Base-by-base conservation (phyloP, 2,888 invertebrate species). In the Tetanocera ferruginea region DNA sequence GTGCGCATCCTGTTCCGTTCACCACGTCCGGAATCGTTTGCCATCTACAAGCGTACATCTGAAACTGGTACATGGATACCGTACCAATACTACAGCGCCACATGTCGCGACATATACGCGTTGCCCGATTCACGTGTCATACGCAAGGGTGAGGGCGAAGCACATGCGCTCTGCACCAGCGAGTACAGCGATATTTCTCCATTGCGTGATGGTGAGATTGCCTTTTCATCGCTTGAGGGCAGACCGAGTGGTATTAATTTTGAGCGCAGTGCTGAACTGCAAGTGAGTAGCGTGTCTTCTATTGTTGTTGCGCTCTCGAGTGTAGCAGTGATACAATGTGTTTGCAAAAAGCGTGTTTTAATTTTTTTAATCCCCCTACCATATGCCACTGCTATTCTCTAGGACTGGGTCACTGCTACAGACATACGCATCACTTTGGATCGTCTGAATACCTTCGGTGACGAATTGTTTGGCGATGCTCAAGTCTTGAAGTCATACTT, bases 111-210 rank as follows among this genome's bases (percentile, higher is more conserved):
- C 80, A 98, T 97, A 0, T 99, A 98, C 88, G 94, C 94, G 0
- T 90, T 97, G 67, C 94, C 95, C 2, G 97, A 98, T 83, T 93
- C 93, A 37, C 92, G 93, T 67, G 92, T 92, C 11, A 92, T 93
- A 0, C 93, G 95, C 75, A 91, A 94, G 4, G 94, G 94, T 0
- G 94, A 94, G 37, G 93, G 94, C 64, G 98, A 99, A 89, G 97
- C 97, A 0, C 92, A 95, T 79, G 97, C 99, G 0, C 92, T 99
- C n/a, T 99, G 99, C 88, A 98, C 97, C n/a, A 96, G 97, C 80
- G 98, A 98, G 87, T 99, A 96, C 90, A 98, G 98, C 5, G 99
- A 99, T 87, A 98, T 99, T 83, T 97, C 98, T 0, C 99, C 99
- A 0, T 90, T 99, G 79, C 94, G 96, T 3, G 98, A 97, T 19